Conservation (phyloP, 2,113 vertebrate species). For the Pelusios castaneus region DNA sequence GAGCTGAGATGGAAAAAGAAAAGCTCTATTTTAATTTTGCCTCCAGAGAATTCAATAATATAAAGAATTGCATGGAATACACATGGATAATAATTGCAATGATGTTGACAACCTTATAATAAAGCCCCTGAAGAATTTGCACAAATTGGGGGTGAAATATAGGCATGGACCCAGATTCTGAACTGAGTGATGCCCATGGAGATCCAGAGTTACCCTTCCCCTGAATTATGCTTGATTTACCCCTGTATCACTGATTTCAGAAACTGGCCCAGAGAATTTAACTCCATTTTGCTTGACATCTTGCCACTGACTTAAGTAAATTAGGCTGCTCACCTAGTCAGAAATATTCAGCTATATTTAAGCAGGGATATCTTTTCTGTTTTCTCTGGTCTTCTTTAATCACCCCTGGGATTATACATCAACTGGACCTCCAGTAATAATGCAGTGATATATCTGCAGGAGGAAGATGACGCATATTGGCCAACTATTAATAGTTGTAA, state of each 20-base stretch:
- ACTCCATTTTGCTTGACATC: not conserved
- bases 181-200: not conserved
- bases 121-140: constrained; percentile 15
- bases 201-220: not conserved
- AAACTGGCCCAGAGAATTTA: not conserved
- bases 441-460: not conserved
- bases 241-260: not conserved
- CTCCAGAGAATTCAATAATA: constrained; percentile 45
- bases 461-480: not conserved
- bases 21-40: constrained; percentile 59
- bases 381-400: not conserved
- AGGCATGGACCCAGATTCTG: not conserved
- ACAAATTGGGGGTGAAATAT: not conserved
- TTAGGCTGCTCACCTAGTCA: not conserved
- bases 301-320: not conserved
- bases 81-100: constrained; percentile 43
- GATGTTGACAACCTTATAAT: not conserved
- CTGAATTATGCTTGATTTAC: not conserved
- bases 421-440: not conserved
- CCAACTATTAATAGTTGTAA: not conserved
- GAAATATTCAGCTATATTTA: not conserved
- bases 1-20: not conserved
- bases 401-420: not conserved
- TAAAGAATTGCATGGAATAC: constrained; percentile 54
- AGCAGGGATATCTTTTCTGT: not conserved